Conservation (phyloP, 2,797 vertebrate genomes). For the Alca torda region DNA sequence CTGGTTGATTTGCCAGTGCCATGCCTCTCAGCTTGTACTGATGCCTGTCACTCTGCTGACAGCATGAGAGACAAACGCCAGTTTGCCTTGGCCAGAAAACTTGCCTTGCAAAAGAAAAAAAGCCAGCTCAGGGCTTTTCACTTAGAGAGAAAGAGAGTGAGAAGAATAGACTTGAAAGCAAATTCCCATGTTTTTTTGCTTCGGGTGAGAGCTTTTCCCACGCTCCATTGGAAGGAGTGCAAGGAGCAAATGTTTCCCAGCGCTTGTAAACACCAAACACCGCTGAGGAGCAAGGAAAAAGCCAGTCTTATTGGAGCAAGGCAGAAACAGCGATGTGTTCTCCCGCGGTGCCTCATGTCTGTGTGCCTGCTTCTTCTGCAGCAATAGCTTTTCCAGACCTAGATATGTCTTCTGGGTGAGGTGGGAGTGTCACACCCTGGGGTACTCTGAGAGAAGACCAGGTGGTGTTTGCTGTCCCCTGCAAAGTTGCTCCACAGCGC, state of each 20-base stretch:
- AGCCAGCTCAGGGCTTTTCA: constrained; percentile 57
- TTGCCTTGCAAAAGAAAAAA: constrained; percentile 46
- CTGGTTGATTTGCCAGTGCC: not conserved
- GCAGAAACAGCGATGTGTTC: accelerated
- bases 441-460: not conserved
- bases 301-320: not conserved
- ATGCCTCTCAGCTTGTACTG: not conserved
- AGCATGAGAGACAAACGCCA: constrained; percentile 6
- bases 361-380: not conserved
- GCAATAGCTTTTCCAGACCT: not conserved
- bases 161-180: constrained; percentile 69
- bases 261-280: not conserved
- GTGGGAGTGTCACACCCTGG: accelerated
- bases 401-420: not conserved
- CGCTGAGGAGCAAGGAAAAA: not conserved
- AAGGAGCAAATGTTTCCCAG: constrained; percentile 45
- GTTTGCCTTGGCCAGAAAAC: constrained; percentile 45
- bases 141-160: constrained; percentile 38
- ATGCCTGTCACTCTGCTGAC: constrained; percentile 26
- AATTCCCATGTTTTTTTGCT: constrained; percentile 51
- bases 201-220: constrained; percentile 56
- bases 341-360: accelerated
- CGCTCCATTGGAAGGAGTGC: constrained; percentile 41
- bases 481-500: not conserved
- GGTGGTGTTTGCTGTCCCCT: not conserved